Percentiles rank a stretch among this genome's conserved stretches.
Evolutionary conservation across 1,140 invertebrate genomes (phyloP).

Genomic region (Chrysomallon squamiferum): DNA sequence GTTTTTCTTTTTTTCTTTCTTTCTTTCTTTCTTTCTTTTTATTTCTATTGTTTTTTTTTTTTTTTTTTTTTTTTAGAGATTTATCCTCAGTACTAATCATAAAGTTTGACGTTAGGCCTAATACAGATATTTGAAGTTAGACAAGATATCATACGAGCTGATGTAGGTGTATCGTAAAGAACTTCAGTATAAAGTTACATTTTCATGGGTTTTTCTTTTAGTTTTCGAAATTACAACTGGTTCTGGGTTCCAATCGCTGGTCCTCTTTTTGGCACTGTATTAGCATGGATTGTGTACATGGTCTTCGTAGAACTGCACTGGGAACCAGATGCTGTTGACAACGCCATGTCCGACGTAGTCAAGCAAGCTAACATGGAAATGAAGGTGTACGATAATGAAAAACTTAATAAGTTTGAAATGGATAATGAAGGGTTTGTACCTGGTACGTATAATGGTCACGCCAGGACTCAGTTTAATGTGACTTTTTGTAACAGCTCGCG

Average conservation of each 20-base stretch:
- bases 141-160: not conserved
- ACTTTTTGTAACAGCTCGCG: no score
- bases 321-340: not conserved
- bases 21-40: not conserved
- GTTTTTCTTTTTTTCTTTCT: no score
- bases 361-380: not conserved
- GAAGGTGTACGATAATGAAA: not conserved
- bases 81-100: not conserved
- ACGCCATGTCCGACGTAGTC: not conserved
- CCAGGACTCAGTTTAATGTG: no score
- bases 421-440: no score
- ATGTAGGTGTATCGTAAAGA: not conserved
- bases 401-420: no score
- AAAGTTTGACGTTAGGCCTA: not conserved
- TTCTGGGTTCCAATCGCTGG: slow-evolving; percentile 71
- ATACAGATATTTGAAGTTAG: not conserved
- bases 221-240: slow-evolving; percentile 61
- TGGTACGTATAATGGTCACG: no score
- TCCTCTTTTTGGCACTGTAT: slow-evolving; percentile 66
- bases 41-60: not conserved
- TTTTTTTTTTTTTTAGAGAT: not conserved
- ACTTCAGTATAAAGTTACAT: not conserved
- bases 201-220: slow-evolving; percentile 25
- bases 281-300: slow-evolving; percentile 64
- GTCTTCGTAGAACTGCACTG: slow-evolving; percentile 71